Conservation (phyloP, 2,113 vertebrate species). For the Andinoacara biseriatus region DNA sequence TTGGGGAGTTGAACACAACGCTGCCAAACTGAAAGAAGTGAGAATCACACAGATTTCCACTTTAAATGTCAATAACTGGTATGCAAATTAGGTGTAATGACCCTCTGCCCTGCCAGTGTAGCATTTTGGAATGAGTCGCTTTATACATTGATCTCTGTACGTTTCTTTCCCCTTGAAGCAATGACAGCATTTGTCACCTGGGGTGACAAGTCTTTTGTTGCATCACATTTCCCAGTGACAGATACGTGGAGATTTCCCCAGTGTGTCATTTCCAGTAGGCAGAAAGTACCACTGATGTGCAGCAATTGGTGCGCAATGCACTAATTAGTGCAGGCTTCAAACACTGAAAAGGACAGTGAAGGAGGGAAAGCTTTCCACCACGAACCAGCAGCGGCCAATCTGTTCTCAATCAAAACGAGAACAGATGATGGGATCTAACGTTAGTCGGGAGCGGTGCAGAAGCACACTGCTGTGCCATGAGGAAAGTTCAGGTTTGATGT, state of each 20-base stretch:
- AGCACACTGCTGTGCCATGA: background rate
- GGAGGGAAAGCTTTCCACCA: background rate
- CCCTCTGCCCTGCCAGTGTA: background rate
- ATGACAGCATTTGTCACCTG: conserved; percentile 33
- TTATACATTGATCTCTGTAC: conserved; percentile 2
- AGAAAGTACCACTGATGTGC: conserved; percentile 22
- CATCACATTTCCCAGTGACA: conserved; percentile 23
- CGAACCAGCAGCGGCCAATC: background rate
- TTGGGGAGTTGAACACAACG: background rate
- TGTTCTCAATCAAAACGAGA: background rate
- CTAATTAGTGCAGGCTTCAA: conserved; percentile 50
- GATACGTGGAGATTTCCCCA: conserved; percentile 17
- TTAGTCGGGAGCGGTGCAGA: background rate
- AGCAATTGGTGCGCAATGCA: conserved; percentile 13
- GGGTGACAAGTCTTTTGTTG: conserved; percentile 27
- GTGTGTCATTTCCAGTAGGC: conserved; percentile 16
- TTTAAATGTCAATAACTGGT: conserved; percentile 42
- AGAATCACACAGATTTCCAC: conserved; percentile 7
- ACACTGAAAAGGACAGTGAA: background rate
- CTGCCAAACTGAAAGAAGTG: conserved; percentile 1
- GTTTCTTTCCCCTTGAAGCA: background rate
- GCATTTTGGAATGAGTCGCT: conserved; percentile 1
- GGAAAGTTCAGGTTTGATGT: too few relatives aligned
- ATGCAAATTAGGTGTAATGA: conserved; percentile 21
- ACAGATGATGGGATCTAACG: background rate